Evolutionary conservation across 2,888 invertebrate species (phyloP).

Genomic region (Nymphalis polychloros): DNA sequence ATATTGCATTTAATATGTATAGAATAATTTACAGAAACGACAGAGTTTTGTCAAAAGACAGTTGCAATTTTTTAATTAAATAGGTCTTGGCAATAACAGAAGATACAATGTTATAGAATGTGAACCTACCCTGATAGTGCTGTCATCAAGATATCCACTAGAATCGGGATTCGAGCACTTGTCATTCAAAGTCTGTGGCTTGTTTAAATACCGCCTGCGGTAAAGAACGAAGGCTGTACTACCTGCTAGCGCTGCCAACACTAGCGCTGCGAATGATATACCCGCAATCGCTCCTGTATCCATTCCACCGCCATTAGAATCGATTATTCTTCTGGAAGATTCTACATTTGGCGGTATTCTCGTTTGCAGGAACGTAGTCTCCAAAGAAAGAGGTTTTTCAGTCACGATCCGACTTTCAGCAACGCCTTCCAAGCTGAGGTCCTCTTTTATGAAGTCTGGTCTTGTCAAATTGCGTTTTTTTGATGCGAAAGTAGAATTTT

Average conservation of each 20-base stretch:
- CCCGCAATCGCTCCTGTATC: conserved; percentile 85
- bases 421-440: conserved; percentile 53
- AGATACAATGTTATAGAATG: background rate
- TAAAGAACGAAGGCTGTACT: conserved; percentile 86
- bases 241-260: conserved; percentile 83
- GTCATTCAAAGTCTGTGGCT: conserved; percentile 91
- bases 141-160: conserved; percentile 93
- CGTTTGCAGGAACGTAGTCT: conserved; percentile 71
- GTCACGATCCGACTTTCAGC: conserved; percentile 72
- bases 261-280: conserved; percentile 85
- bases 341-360: conserved; percentile 71
- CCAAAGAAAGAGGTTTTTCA: conserved; percentile 71
- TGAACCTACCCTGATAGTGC: conserved; percentile 86
- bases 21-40: too few relatives aligned
- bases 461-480: conserved; percentile 65
- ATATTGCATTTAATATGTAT: too few relatives aligned
- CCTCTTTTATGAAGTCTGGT: conserved; percentile 65
- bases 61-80: too few relatives aligned
- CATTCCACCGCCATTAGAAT: conserved; percentile 65
- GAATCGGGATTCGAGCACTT: conserved; percentile 93
- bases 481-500: conserved; percentile 58
- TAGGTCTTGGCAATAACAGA: background rate
- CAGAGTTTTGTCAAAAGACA: too few relatives aligned
- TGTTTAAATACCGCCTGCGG: conserved; percentile 87
- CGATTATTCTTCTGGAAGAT: conserved; percentile 67